A percentile compares a stretch with the other conserved stretches of the same genome.
Evolutionary conservation across 2,888 invertebrate genomes (phyloP).

Genomic region (Drosophila meridiana): DNA sequence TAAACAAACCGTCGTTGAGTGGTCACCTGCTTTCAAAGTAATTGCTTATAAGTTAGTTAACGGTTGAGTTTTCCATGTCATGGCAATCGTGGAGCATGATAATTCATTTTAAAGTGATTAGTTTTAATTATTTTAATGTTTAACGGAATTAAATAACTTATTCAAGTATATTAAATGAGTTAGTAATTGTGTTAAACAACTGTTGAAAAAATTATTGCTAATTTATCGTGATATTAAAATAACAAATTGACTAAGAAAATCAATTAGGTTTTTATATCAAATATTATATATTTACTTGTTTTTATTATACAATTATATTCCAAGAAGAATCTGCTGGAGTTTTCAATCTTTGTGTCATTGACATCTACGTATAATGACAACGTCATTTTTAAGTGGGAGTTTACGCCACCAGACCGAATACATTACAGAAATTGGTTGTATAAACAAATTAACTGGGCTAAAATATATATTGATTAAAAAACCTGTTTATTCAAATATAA

Average conservation of each 20-base stretch:
- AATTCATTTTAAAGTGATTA: slow-evolving; percentile 23
- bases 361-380: neutral
- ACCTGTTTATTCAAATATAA: slow-evolving; percentile 11
- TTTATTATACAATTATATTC: neutral
- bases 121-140: slow-evolving; percentile 27
- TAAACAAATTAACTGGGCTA: slow-evolving; percentile 29
- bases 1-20: neutral
- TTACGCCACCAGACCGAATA: neutral
- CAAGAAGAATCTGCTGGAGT: neutral
- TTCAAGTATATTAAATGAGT: neutral
- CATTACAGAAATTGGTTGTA: neutral
- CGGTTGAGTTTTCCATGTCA: slow-evolving; percentile 17
- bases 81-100: slow-evolving; percentile 7
- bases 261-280: no score
- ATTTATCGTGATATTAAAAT: neutral
- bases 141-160: slow-evolving; percentile 5
- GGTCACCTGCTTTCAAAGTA: slow-evolving; percentile 20
- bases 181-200: slow-evolving; percentile 18
- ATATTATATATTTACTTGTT: no score
- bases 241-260: neutral
- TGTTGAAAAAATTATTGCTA: neutral
- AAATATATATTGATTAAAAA: slow-evolving; percentile 3
- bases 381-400: neutral
- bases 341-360: slow-evolving; percentile 2
- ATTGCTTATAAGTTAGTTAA: slow-evolving; percentile 26